Conservation (phyloP, 92 coral and sea anemone genomes). For the Epizoanthus ramosus region DNA sequence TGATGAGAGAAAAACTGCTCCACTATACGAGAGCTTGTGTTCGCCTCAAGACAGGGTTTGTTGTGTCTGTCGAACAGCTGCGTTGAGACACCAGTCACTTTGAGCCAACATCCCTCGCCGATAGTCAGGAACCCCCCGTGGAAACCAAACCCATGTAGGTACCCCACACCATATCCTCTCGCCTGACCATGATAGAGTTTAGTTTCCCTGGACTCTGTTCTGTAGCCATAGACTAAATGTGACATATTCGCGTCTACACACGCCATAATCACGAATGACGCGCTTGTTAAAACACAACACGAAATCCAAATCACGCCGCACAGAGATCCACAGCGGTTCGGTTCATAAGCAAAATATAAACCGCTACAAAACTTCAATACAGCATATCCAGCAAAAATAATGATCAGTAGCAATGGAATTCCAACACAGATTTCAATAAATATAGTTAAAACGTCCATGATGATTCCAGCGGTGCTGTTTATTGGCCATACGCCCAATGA, state of each 20-base stretch:
- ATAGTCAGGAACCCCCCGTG: background rate
- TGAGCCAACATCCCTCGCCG: background rate
- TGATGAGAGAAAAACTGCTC: background rate
- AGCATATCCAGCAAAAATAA: background rate
- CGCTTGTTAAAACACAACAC: background rate
- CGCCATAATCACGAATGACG: background rate
- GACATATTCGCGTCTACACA: background rate
- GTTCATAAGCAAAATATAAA: background rate
- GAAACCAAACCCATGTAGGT: background rate
- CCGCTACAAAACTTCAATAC: background rate
- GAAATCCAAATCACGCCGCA: slow-evolving; percentile 2
- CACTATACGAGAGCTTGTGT: background rate
- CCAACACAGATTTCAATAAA: background rate
- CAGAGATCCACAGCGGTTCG: background rate
- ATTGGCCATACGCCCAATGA: too few relatives aligned
- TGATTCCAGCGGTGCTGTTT: too few relatives aligned
- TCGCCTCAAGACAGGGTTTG: background rate
- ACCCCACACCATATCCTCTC: background rate
- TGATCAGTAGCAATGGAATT: background rate
- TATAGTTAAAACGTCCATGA: background rate
- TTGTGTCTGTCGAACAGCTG: background rate
- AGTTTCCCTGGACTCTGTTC: background rate
- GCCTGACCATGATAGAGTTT: background rate
- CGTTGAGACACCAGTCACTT: background rate
- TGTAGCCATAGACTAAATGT: background rate